Evolutionary conservation across 2,888 invertebrate species (phyloP), one percentile per base, ranked within the genome.

Genomic region (Nephrotoma appendiculata): DNA sequence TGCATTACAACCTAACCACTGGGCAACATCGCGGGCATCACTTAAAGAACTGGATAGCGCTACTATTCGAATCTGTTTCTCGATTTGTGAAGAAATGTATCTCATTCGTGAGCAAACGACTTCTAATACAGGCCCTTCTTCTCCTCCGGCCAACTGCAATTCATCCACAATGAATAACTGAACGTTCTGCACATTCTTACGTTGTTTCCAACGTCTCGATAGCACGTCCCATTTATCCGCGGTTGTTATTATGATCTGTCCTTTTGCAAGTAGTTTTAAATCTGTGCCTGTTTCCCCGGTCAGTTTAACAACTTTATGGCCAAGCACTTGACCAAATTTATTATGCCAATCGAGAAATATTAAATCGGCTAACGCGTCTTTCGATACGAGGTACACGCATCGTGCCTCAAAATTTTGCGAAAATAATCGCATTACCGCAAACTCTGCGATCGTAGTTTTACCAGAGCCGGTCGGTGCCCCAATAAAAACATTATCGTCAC

Each of bases 161-260:
- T 99, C 99, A 90, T 99, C 99, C 19, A 98, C 98, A 87, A 99
- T 97, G 91, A 99, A 98, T 15, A 99, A 93, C 87, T 98, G 97
- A 7, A 99, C 96, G 90, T 98, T 98, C 90, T 99, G 99, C 0
- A 99, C 99, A 90, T 98, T 98, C 92, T 99, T 99, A 45, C 99
- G 94, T 90, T 99, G 99, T 89, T 99, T 99, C 99, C 99, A 99
- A 88, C 99, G 94, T 87, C 99, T 93, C 0, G 99, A 99, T 2
- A 99, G 93, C 4, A 99, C 98, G 91, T 99, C 99, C 99, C 99
- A 99, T 89, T 98, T 98, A 90, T 99, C 99, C 0, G 99, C 98
- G 0, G 99, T 99, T 5, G 98, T 96, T 88, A 99, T 95, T 83
- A 99, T 96, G n/a, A 99, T 95, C 91, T 99, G 98, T 0, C 98